Evolutionary conservation across 2,797 vertebrate genomes (phyloP).

Genomic region (Danio jaintianensis): DNA sequence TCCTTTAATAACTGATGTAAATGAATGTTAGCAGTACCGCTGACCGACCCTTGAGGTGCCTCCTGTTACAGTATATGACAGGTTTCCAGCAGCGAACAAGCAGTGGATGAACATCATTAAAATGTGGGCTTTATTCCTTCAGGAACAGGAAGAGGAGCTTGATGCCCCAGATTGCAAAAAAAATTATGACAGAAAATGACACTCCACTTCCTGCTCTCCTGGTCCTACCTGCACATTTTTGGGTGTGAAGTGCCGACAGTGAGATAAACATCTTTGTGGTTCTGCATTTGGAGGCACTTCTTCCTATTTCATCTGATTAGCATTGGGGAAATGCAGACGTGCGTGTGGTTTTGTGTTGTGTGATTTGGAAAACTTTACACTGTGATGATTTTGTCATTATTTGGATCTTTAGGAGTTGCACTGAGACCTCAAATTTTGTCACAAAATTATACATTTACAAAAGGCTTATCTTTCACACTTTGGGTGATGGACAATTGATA

Average conservation of each 20-base stretch:
- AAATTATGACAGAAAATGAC: conserved; percentile 65
- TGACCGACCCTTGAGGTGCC: background rate
- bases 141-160: conserved; percentile 79
- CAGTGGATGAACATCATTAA: conserved; percentile 62
- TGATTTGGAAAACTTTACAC: background rate
- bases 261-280: background rate
- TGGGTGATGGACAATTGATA: background rate
- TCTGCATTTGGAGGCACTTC: conserved; percentile 1
- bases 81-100: conserved; percentile 40
- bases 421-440: background rate
- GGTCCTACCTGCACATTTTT: conserved; percentile 32
- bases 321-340: background rate
- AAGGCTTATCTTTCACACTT: background rate
- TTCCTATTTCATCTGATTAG: background rate
- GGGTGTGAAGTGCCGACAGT: background rate
- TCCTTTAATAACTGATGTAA: background rate
- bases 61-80: background rate
- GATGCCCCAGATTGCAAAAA: conserved; percentile 75
- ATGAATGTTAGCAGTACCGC: background rate
- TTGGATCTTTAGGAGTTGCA: background rate
- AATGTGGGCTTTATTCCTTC: conserved; percentile 55
- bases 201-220: conserved; percentile 66
- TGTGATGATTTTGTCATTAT: background rate
- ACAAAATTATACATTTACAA: background rate
- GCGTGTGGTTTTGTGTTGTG: background rate